Evolutionary conservation across 2,113 vertebrate genomes (phyloP).

Genomic region (Daphoenositta chrysoptera): DNA sequence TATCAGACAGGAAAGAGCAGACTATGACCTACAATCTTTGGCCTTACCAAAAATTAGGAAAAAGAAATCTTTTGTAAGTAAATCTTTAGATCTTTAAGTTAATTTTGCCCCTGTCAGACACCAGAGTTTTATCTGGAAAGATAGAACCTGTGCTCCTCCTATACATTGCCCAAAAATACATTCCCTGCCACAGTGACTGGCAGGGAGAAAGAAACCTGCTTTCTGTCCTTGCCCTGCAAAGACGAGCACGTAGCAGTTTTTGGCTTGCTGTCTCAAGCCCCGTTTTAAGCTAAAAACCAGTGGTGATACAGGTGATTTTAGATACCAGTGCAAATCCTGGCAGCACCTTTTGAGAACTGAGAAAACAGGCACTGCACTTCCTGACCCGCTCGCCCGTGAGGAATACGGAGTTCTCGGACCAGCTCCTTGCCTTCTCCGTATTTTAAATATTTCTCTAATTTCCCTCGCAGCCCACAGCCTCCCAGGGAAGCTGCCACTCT

Average conservation of each 20-base stretch:
- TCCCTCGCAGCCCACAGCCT: not conserved
- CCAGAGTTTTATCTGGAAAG: not conserved
- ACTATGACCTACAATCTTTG: constrained; percentile 54
- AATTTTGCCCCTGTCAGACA: constrained; percentile 3
- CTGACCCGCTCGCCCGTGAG: accelerated
- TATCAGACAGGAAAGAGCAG: constrained; percentile 51
- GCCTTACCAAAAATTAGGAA: constrained; percentile 11
- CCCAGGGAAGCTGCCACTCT: not conserved
- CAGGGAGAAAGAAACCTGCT: not conserved
- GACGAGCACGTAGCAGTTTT: accelerated
- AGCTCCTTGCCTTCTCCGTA: not conserved
- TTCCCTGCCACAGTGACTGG: not conserved
- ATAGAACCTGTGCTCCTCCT: not conserved
- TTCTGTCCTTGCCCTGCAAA: not conserved
- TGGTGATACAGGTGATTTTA: not conserved
- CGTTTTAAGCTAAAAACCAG: not conserved
- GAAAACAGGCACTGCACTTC: not conserved
- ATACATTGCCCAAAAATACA: not conserved
- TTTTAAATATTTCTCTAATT: not conserved
- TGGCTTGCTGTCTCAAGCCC: not conserved
- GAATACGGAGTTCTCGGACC: accelerated
- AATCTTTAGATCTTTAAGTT: constrained; percentile 3
- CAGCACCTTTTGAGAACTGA: not conserved
- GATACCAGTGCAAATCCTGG: not conserved
- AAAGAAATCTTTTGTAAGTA: not conserved